Conservation (phyloP, 2,113 vertebrate genomes). For the Nyctereutes procyonoides region DNA sequence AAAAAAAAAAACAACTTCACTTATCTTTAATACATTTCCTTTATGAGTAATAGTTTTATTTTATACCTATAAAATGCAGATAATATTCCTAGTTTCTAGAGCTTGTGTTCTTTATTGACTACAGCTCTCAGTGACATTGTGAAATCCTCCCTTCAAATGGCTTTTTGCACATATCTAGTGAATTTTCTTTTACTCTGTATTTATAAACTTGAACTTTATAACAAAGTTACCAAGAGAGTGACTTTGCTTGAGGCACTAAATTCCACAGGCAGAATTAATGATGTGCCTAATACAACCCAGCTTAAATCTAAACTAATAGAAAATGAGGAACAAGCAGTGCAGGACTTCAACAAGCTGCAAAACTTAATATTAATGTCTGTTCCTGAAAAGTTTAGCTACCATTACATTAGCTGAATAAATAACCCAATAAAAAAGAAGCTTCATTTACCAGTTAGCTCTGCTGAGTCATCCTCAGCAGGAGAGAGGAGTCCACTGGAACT, state of each 20-base stretch:
- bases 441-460: background rate
- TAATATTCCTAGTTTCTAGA: background rate
- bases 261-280: constrained; percentile 25
- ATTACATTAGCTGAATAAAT: background rate
- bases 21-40: background rate
- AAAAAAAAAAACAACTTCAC: background rate
- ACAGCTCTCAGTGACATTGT: background rate
- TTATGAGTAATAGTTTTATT: background rate
- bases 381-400: background rate
- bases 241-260: background rate
- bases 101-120: background rate
- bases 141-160: background rate
- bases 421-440: background rate
- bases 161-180: background rate
- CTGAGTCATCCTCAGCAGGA: background rate
- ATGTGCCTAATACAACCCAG: background rate
- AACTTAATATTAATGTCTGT: background rate
- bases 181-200: constrained; percentile 33
- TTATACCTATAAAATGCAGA: background rate
- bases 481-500: background rate
- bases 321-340: background rate
- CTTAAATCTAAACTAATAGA: constrained; percentile 44
- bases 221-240: background rate
- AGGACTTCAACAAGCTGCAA: background rate
- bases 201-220: background rate